Conservation (phyloP, 2,888 invertebrate genomes). For the Neoscelio sp. region DNA sequence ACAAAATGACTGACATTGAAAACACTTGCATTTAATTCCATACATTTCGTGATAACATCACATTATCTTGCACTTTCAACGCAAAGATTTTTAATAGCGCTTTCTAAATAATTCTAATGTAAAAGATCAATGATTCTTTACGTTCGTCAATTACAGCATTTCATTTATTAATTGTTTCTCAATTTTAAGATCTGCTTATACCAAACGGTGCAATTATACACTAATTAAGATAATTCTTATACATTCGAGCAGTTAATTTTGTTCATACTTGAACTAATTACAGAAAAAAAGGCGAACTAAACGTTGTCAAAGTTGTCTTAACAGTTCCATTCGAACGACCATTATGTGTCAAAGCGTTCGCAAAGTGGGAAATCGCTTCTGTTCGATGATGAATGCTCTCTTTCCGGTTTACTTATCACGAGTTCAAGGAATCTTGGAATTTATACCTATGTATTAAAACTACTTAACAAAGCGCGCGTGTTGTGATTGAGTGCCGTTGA, state of each 20-base stretch:
- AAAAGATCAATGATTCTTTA: slow-evolving; percentile 22
- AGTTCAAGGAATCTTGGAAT: slow-evolving; percentile 51
- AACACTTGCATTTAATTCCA: not conserved
- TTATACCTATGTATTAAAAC: slow-evolving; percentile 45
- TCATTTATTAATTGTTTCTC: slow-evolving; percentile 24
- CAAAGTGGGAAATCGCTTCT: slow-evolving; percentile 28
- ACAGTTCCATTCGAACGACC: slow-evolving; percentile 10
- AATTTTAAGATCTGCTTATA: slow-evolving; percentile 13
- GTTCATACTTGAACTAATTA: too few relatives aligned
- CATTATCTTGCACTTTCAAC: slow-evolving; percentile 29
- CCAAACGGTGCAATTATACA: too few relatives aligned
- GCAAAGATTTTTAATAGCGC: slow-evolving; percentile 22
- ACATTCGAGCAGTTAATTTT: too few relatives aligned
- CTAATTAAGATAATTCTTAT: too few relatives aligned
- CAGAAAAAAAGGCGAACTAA: too few relatives aligned
- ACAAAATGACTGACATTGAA: too few relatives aligned
- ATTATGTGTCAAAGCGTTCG: slow-evolving; percentile 9
- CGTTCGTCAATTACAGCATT: slow-evolving; percentile 6
- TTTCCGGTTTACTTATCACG: slow-evolving; percentile 61
- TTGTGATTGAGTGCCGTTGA: slow-evolving; percentile 34
- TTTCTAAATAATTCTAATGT: slow-evolving; percentile 37
- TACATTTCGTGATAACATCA: slow-evolving; percentile 16
- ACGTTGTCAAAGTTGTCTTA: too few relatives aligned
- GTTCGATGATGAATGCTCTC: slow-evolving; percentile 15
- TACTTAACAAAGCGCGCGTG: slow-evolving; percentile 43